A percentile compares a stretch with the other conserved stretches of the same genome.
Evolutionary conservation across 2,888 invertebrate genomes (phyloP).

Genomic region (Eudasyphora cyanicolor): DNA sequence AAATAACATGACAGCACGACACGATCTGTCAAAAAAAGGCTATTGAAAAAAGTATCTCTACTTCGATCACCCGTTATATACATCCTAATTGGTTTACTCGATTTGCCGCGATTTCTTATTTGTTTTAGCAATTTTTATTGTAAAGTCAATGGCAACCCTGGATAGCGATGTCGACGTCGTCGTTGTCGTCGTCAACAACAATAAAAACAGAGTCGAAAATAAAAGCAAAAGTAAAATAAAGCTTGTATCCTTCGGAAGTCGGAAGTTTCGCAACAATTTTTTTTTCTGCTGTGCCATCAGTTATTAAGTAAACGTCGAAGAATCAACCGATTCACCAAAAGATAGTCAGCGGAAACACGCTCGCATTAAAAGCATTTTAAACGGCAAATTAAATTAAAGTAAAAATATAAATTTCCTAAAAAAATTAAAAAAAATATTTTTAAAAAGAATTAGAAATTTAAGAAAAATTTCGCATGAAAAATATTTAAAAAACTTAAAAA

Average conservation of each 20-base stretch:
- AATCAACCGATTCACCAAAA: constrained; percentile 65
- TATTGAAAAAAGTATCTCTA: too few relatives aligned
- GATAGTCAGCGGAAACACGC: neutral
- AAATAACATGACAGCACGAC: too few relatives aligned
- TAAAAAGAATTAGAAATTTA: constrained; percentile 7
- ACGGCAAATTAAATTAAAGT: neutral
- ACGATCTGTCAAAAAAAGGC: too few relatives aligned
- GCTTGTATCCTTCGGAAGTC: constrained; percentile 62
- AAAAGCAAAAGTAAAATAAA: constrained; percentile 51
- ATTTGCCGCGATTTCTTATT: too few relatives aligned
- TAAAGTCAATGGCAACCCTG: too few relatives aligned
- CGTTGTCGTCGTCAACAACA: constrained; percentile 47
- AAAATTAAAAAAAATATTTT: constrained; percentile 10
- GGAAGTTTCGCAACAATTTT: constrained; percentile 75
- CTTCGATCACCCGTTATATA: too few relatives aligned
- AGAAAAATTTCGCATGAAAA: neutral
- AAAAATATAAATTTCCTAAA: neutral
- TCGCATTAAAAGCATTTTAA: neutral
- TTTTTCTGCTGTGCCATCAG: constrained; percentile 72
- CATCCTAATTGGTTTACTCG: too few relatives aligned
- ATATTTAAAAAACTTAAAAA: neutral
- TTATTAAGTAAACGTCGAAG: constrained; percentile 75
- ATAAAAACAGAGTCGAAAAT: constrained; percentile 31
- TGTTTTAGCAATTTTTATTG: too few relatives aligned
- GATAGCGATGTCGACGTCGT: neutral